Base-by-base conservation (phyloP, 2,797 vertebrate genomes). In the Oryzias dopingdopingensis region DNA sequence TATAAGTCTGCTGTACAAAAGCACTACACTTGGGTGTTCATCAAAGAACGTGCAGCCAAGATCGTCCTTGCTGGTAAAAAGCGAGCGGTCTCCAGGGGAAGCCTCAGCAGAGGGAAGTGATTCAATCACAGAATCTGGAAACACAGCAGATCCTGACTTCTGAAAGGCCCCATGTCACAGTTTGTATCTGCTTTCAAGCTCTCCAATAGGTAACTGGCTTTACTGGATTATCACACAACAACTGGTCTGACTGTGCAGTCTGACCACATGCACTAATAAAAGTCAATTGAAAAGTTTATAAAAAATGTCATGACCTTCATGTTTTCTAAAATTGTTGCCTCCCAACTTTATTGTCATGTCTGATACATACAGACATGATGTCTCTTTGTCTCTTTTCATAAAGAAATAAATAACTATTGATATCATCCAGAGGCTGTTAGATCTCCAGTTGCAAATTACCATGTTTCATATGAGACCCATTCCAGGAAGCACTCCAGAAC, bases 81-180 rank as follows among this genome's bases (percentile, higher is more conserved):
- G 72, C 70, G 77, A 70, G 59, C 57, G 58, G 65, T 77, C 76
- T 84, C 71, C 66, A n/a, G 76, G 74, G 82, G 44, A 68, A 63
- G 70, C 54, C 69, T 84, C 62, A 65, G 76, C 74, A 77, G 79
- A 77, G 81, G 80, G 81, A 77, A 64, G 70, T n/a, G 56, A 67
- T 80, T 81, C 81, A 77, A 76, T 70, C 68, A 56, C 73, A 67
- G 68, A 71, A 79, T 77, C 76, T 82, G 72, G 69, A 86, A 77
- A 79, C 85, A 70, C 72, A 63, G 72, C 68, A 68, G 62, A 80
- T 86, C 75, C 74, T 75, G 71, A 65, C 45, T 52, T 76, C 56
- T 65, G 57, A 68, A 16, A 52, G 74, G 70, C 83, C 77, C 81
- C 79, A 86, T 70, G 67, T 59, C 42, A 5, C 61, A 59, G 68